Conservation (phyloP, 2,113 vertebrate species). For the Anhinga anhinga region DNA sequence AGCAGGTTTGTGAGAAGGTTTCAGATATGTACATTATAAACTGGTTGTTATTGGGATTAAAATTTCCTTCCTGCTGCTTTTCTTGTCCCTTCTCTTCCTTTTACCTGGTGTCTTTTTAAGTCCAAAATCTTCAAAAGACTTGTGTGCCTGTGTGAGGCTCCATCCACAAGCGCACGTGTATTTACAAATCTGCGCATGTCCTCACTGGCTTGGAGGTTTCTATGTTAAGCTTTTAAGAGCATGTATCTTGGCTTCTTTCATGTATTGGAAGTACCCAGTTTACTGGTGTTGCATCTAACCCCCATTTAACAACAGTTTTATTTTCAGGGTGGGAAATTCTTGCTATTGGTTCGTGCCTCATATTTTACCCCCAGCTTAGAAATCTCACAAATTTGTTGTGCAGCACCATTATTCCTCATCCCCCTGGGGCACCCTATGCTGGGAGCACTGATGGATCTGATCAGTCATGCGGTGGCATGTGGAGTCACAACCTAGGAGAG, state of each 20-base stretch:
- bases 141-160: neutral
- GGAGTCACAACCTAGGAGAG: neutral
- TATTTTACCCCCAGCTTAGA: neutral
- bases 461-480: rapidly evolving
- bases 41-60: neutral
- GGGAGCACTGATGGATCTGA: neutral
- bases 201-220: neutral
- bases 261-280: neutral
- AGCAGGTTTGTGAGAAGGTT: neutral
- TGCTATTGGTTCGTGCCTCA: rapidly evolving
- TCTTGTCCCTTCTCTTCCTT: neutral
- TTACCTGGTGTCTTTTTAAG: neutral
- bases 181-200: neutral
- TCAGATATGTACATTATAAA: neutral
- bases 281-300: neutral
- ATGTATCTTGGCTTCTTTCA: neutral
- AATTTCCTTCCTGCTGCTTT: neutral
- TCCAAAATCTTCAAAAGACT: neutral
- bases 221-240: neutral
- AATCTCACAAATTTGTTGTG: neutral
- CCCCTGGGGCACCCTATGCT: neutral
- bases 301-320: neutral
- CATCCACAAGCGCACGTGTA: neutral
- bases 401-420: neutral
- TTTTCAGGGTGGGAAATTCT: neutral